Percentiles rank a stretch among this genome's conserved stretches.
These are phyloP conservation scores for Leptopilina drosophilae DNA, from an alignment of 2,888 invertebrate species.

Conservation along the genomic window DNA sequence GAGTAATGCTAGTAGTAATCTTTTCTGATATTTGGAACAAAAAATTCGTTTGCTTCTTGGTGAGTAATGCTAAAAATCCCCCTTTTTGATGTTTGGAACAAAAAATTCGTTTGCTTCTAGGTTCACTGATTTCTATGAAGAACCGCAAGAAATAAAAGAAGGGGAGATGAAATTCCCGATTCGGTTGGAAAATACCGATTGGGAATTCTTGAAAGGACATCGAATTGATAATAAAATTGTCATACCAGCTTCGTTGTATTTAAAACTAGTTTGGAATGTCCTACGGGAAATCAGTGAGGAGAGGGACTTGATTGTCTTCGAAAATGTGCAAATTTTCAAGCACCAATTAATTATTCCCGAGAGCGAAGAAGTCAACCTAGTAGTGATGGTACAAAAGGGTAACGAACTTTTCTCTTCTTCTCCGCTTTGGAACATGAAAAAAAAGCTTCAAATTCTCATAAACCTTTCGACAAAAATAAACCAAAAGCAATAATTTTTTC, in stretches of 20 bases:
- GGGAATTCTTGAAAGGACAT: slow-evolving; percentile 78
- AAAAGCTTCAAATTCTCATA: no score
- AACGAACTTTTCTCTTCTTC: slow-evolving; percentile 53
- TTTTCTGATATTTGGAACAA: no score
- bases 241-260: slow-evolving; percentile 81
- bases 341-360: slow-evolving; percentile 76
- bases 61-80: no score
- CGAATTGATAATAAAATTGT: slow-evolving; percentile 80
- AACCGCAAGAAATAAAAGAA: slow-evolving; percentile 37
- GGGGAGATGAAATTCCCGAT: slow-evolving; percentile 66
- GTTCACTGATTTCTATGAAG: slow-evolving; percentile 77
- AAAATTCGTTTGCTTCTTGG: no score
- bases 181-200: slow-evolving; percentile 70
- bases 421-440: no score
- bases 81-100: no score
- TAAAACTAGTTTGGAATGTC: slow-evolving; percentile 78
- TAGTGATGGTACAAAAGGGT: slow-evolving; percentile 71
- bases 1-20: no score
- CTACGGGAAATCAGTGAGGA: slow-evolving; percentile 76
- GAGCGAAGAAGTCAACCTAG: slow-evolving; percentile 71
- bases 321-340: slow-evolving; percentile 77
- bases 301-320: slow-evolving; percentile 69
- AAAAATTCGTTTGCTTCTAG: slow-evolving; percentile 36
- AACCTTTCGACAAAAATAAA: no score
- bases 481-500: neutral